Evolutionary conservation across 2,797 vertebrate species (phyloP).

Genomic region (Sebastes oblongus): DNA sequence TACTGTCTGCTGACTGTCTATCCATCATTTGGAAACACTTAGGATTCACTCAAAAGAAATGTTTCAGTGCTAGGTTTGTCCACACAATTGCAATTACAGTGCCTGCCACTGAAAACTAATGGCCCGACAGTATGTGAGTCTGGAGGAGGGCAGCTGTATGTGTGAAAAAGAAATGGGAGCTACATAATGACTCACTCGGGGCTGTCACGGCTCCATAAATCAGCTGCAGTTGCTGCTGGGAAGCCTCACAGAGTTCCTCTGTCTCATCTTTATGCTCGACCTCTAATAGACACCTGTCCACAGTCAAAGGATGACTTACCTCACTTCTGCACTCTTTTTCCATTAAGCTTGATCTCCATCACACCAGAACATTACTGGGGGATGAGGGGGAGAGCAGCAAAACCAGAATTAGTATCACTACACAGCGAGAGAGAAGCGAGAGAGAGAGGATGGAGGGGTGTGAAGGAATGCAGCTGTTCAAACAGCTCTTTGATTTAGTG

Average conservation of each 20-base stretch:
- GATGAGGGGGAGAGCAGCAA: neutral
- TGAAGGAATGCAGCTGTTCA: constrained; percentile 81
- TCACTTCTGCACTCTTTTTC: constrained; percentile 51
- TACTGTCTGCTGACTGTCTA: too few relatives aligned
- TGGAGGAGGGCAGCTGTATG: constrained; percentile 16
- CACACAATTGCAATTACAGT: constrained; percentile 14
- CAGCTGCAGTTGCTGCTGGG: constrained; percentile 36
- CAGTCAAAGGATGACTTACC: constrained; percentile 46
- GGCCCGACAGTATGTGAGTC: constrained; percentile 17
- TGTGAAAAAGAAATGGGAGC: constrained; percentile 51
- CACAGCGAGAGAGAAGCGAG: constrained; percentile 11
- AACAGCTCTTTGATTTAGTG: constrained; percentile 79
- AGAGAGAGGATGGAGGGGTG: constrained; percentile 62
- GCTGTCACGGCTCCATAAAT: constrained; percentile 48
- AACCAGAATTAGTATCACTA: constrained; percentile 41
- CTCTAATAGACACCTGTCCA: constrained; percentile 52
- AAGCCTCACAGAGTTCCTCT: constrained; percentile 34
- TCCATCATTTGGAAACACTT: neutral
- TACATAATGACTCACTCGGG: constrained; percentile 45
- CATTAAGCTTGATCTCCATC: constrained; percentile 52
- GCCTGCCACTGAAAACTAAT: constrained; percentile 30
- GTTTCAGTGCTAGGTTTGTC: neutral
- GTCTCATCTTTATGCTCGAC: constrained; percentile 20
- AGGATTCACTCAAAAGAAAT: constrained; percentile 14
- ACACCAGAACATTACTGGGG: constrained; percentile 11